Evolutionary conservation across 2,888 invertebrate species (phyloP).

Genomic region (Drosophila incognita): DNA sequence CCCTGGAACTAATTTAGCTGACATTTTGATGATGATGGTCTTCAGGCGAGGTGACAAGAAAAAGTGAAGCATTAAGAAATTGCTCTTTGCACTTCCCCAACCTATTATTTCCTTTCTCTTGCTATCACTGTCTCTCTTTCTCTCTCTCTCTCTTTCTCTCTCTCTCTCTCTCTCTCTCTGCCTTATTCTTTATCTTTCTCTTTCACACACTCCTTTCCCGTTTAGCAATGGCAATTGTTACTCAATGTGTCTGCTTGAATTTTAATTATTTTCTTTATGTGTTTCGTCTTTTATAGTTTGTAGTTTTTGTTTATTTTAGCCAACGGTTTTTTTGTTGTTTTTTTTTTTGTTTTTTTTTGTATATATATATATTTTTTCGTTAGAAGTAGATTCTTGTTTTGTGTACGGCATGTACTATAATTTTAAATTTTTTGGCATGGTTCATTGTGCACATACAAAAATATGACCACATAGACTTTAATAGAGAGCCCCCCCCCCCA

Average conservation of each 20-base stretch:
- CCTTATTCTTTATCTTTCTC: neutral
- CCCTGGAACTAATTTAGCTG: slow-evolving; percentile 51
- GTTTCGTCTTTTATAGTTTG: slow-evolving; percentile 46
- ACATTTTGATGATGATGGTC: slow-evolving; percentile 44
- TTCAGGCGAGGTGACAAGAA: slow-evolving; percentile 52
- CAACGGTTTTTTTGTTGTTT: slow-evolving; percentile 43
- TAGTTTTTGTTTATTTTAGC: slow-evolving; percentile 57
- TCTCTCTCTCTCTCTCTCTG: neutral
- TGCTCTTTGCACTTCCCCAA: slow-evolving; percentile 15
- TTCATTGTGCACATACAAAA: slow-evolving; percentile 71
- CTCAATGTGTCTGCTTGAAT: slow-evolving; percentile 62
- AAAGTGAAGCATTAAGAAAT: slow-evolving; percentile 40
- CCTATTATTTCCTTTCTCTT: neutral
- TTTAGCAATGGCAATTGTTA: slow-evolving; percentile 66
- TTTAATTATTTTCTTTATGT: slow-evolving; percentile 56
- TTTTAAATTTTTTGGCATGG: slow-evolving; percentile 69
- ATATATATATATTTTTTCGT: slow-evolving; percentile 33
- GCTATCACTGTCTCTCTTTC: neutral
- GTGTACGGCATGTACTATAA: slow-evolving; percentile 31
- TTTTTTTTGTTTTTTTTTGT: slow-evolving; percentile 9
- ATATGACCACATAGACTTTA: slow-evolving; percentile 18
- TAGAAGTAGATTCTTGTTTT: slow-evolving; percentile 69
- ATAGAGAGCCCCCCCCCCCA: slow-evolving; percentile 29
- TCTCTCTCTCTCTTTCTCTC: too few species aligned
- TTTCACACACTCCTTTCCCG: slow-evolving; percentile 18